These are phyloP conservation scores for Drosophila bocki DNA, from an alignment of 1,140 invertebrate genomes.

Conservation along the genomic window DNA sequence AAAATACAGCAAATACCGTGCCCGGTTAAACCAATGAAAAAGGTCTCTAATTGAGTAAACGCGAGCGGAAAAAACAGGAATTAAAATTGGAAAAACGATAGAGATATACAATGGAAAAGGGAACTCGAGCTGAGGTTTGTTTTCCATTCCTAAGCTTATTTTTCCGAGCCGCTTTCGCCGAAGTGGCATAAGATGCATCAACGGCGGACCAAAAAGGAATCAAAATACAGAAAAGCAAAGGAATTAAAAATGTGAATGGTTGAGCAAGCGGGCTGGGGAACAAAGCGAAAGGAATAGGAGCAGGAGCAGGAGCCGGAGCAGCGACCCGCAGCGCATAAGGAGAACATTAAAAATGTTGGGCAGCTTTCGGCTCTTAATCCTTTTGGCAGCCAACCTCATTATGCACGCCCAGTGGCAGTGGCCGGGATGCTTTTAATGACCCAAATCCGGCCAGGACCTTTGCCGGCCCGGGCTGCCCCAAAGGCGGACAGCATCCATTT, in stretches of 20 bases:
- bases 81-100: constrained; percentile 64
- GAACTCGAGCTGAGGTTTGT: constrained; percentile 51
- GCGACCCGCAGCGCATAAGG: constrained; percentile 47
- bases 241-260: constrained; percentile 74
- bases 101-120: constrained; percentile 50
- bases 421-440: constrained; percentile 70
- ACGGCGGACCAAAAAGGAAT: constrained; percentile 52
- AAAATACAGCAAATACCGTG: constrained; percentile 11
- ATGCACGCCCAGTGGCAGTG: constrained; percentile 61
- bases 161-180: constrained; percentile 65
- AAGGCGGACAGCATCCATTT: constrained; percentile 49
- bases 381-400: constrained; percentile 70
- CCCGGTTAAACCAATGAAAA: constrained; percentile 54
- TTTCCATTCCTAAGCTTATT: constrained; percentile 78
- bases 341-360: constrained; percentile 68
- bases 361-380: constrained; percentile 67
- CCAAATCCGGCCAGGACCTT: constrained; percentile 65
- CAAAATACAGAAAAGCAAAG: constrained; percentile 62
- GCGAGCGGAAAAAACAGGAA: constrained; percentile 70
- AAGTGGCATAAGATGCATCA: constrained; percentile 68
- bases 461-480: constrained; percentile 25
- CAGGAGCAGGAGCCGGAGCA: constrained; percentile 8
- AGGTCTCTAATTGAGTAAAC: constrained; percentile 73
- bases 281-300: constrained; percentile 46
- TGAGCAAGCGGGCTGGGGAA: neutral